Evolutionary conservation across 2,113 vertebrate genomes (phyloP).

Genomic region (Aptenodytes forsteri): DNA sequence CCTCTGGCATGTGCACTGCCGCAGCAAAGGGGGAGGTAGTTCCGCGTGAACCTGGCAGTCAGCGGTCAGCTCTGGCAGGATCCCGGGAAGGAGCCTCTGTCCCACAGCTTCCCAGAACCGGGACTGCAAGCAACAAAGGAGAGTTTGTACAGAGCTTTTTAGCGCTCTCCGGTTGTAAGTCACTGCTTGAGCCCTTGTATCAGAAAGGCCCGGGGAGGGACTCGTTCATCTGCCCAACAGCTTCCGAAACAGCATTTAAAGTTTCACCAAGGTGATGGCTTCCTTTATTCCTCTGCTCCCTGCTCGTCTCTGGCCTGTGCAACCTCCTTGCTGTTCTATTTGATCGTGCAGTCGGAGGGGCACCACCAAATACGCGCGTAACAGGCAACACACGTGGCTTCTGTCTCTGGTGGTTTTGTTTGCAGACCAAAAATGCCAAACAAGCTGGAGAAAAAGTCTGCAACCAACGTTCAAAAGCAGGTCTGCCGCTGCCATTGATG

Average conservation of each 20-base stretch:
- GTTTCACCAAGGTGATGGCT: neutral
- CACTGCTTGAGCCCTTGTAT: neutral
- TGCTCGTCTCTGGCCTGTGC: neutral
- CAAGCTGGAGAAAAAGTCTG: neutral
- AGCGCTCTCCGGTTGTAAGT: no score
- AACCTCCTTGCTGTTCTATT: neutral
- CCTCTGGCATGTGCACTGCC: neutral
- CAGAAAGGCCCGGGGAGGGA: neutral
- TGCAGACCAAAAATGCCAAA: neutral
- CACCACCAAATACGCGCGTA: neutral
- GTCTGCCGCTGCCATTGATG: neutral
- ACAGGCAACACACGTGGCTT: neutral
- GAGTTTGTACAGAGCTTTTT: neutral
- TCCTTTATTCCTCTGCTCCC: neutral
- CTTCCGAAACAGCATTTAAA: neutral
- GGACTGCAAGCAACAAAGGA: neutral
- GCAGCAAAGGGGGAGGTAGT: neutral
- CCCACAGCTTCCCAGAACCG: neutral
- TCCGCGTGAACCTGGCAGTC: neutral
- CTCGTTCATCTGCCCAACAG: neutral
- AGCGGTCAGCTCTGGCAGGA: neutral
- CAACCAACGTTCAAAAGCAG: neutral
- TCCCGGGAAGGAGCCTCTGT: neutral
- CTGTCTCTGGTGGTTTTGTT: neutral
- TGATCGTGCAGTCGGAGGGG: fast-evolving